phyloP scores from a whole-genome alignment of 1,140 invertebrate species.

The Drosophila bocki region DNA sequence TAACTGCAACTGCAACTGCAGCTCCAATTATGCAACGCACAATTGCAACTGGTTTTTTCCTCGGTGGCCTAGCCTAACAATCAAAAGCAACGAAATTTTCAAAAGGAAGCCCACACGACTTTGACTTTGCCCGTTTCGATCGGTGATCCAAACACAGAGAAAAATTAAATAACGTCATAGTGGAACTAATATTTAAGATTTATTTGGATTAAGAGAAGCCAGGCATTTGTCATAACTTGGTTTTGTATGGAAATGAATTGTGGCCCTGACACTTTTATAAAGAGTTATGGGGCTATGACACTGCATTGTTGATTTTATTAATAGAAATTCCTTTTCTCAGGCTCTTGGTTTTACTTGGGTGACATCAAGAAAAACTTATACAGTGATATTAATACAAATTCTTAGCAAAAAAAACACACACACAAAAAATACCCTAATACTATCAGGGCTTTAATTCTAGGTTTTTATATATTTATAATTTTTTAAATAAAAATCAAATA shows the following conservation, averaged over 20 bases:
- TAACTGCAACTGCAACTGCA: slow-evolving; percentile 36
- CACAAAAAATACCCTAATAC: background rate
- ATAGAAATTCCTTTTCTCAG: background rate
- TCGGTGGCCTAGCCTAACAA: slow-evolving; percentile 24
- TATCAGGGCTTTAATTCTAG: too few species aligned
- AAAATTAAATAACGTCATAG: background rate
- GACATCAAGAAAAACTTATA: too few species aligned
- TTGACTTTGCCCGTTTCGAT: slow-evolving; percentile 64
- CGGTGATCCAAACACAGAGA: slow-evolving; percentile 20
- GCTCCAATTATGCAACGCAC: slow-evolving; percentile 69
- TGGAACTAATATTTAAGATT: slow-evolving; percentile 8
- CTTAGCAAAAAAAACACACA: too few species aligned
- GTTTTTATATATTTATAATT: too few species aligned
- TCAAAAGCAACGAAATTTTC: slow-evolving; percentile 37
- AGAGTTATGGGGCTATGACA: background rate
- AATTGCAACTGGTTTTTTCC: slow-evolving; percentile 69
- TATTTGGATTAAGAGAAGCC: background rate
- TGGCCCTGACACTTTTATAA: slow-evolving; percentile 1
- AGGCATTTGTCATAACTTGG: background rate
- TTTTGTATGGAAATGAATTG: background rate
- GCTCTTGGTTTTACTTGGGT: too few species aligned
- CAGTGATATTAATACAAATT: too few species aligned
- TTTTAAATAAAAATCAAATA: background rate
- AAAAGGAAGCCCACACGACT: slow-evolving; percentile 64
- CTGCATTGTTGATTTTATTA: background rate